Percentiles rank a stretch among this genome's conserved stretches.
phyloP scores from a whole-genome alignment of 2,113 vertebrate species.

The Leucopsar rothschildi region DNA sequence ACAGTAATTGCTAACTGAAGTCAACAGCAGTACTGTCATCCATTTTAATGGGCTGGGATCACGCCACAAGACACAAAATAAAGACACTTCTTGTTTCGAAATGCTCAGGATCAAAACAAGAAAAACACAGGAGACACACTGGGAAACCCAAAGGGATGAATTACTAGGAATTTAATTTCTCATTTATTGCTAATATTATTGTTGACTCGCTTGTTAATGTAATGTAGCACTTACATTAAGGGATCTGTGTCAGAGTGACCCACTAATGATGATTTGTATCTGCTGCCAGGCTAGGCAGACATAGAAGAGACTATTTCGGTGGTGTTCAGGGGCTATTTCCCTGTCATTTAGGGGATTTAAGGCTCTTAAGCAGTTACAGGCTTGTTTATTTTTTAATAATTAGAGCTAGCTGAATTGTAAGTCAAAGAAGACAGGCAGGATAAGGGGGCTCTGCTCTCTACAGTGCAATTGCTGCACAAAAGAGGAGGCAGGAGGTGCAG shows the following conservation, averaged over 20 bases:
- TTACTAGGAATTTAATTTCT: constrained; percentile 63
- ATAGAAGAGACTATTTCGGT: background rate
- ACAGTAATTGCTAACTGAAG: constrained; percentile 39
- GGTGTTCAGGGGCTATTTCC: constrained; percentile 40
- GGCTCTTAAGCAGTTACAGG: constrained; percentile 39
- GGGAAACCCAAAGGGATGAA: constrained; percentile 53
- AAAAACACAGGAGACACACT: constrained; percentile 53
- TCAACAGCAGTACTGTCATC: constrained; percentile 45
- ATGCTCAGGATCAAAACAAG: constrained; percentile 57
- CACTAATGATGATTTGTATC: constrained; percentile 53
- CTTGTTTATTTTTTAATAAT: constrained; percentile 65
- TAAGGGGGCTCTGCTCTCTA: background rate
- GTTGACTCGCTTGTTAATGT: constrained; percentile 62
- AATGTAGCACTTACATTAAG: constrained; percentile 56
- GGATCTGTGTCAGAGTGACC: constrained; percentile 50
- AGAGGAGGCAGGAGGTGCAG: background rate
- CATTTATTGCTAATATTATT: constrained; percentile 64
- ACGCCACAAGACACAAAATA: constrained; percentile 50
- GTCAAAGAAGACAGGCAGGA: background rate
- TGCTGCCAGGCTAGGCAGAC: constrained; percentile 28
- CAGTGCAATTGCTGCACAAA: background rate
- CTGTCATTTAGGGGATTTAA: constrained; percentile 44
- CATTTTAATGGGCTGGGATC: constrained; percentile 61
- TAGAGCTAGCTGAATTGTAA: constrained; percentile 23
- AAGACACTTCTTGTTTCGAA: constrained; percentile 49